Conservation (phyloP, 2,888 invertebrate species). For the Leuctra nigra region DNA sequence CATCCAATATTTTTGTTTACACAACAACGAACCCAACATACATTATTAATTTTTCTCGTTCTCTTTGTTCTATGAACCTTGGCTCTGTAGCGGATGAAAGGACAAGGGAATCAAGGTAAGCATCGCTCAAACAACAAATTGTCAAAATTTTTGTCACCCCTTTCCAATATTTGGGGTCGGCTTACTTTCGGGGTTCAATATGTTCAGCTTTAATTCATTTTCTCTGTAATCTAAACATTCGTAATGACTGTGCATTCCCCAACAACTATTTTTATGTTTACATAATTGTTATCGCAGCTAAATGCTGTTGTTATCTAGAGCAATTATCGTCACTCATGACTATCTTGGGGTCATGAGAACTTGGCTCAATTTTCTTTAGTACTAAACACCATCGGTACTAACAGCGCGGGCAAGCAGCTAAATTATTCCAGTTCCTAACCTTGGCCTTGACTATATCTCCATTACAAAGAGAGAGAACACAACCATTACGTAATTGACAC, state of each 20-base stretch:
- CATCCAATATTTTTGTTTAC: not conserved
- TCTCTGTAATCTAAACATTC: not conserved
- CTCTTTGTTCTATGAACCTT: constrained; percentile 44
- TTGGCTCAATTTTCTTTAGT: too few species aligned
- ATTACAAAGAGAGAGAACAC: too few species aligned
- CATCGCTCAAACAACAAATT: not conserved
- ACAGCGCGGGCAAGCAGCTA: too few species aligned
- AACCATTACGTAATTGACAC: too few species aligned
- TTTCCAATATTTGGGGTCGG: not conserved
- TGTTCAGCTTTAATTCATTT: too few species aligned
- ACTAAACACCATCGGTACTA: too few species aligned
- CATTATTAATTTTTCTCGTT: constrained; percentile 35
- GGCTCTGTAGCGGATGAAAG: constrained; percentile 67
- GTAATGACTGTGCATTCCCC: not conserved
- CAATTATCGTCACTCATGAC: not conserved
- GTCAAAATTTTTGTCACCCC: not conserved
- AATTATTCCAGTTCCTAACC: too few species aligned
- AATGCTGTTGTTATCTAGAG: not conserved
- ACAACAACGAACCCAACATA: not conserved
- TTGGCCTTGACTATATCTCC: too few species aligned
- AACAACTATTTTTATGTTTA: not conserved
- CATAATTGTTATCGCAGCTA: not conserved
- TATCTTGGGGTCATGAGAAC: not conserved
- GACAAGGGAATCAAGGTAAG: constrained; percentile 77
- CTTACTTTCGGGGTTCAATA: too few species aligned